These are phyloP conservation scores for Hippocampus guttulatus DNA, from an alignment of 2,113 vertebrate genomes.

Conservation along the genomic window DNA sequence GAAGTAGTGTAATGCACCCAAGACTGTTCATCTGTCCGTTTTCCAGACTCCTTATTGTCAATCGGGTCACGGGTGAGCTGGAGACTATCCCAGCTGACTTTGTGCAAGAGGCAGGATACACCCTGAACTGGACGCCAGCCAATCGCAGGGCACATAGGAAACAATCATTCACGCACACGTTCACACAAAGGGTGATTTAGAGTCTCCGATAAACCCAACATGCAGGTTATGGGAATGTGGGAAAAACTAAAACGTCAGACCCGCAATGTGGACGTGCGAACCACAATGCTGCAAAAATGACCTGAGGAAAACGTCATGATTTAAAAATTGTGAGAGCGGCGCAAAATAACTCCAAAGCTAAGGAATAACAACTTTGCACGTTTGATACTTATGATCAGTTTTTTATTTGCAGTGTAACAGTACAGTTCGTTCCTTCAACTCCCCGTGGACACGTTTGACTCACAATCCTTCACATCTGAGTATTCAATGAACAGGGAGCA, in stretches of 20 bases:
- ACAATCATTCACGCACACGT: too few relatives aligned
- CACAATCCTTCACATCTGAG: neutral
- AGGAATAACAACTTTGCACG: neutral
- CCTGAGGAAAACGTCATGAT: neutral
- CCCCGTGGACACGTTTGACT: neutral
- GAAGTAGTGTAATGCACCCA: too few relatives aligned
- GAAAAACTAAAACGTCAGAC: neutral
- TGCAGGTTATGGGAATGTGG: too few relatives aligned
- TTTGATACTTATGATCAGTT: neutral
- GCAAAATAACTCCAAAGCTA: neutral
- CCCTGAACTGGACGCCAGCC: too few relatives aligned
- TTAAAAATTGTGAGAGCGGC: neutral
- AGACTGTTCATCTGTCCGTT: too few relatives aligned
- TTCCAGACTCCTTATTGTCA: too few relatives aligned
- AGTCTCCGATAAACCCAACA: too few relatives aligned
- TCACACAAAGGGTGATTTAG: too few relatives aligned
- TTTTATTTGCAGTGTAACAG: neutral
- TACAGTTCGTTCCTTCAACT: constrained; percentile 1
- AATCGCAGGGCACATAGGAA: too few relatives aligned
- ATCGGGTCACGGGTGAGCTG: too few relatives aligned
- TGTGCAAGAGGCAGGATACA: too few relatives aligned
- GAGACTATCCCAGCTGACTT: too few relatives aligned
- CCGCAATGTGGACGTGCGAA: neutral
- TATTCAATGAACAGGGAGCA: neutral
- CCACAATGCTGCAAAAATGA: neutral